Percentiles rank a stretch among this genome's conserved stretches.
These are phyloP conservation scores for Psammodynastes pulverulentus DNA, from an alignment of 2,113 vertebrate genomes.

Conservation along the genomic window DNA sequence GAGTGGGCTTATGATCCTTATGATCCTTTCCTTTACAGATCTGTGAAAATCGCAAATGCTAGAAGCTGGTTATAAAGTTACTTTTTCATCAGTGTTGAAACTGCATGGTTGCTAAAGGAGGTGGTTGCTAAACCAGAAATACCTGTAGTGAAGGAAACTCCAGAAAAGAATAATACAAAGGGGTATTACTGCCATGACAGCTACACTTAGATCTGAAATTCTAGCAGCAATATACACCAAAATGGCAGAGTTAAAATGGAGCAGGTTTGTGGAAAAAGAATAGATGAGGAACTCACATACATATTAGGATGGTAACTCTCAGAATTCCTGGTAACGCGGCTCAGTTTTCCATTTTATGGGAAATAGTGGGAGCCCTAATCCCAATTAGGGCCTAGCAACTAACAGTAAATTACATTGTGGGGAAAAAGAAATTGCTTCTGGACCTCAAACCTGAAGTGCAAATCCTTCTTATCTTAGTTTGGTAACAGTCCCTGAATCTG, in stretches of 20 bases:
- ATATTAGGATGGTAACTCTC: background rate
- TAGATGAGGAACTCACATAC: background rate
- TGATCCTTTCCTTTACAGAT: background rate
- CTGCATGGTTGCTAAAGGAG: background rate
- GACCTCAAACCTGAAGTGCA: background rate
- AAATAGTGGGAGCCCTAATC: background rate
- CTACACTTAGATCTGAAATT: background rate
- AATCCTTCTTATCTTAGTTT: background rate
- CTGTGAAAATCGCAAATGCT: background rate
- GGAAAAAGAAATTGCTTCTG: background rate
- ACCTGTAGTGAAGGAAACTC: background rate
- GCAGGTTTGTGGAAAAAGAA: background rate
- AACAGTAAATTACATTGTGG: background rate
- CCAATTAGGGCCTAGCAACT: background rate
- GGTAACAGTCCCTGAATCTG: background rate
- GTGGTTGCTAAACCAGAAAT: background rate
- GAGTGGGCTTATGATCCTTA: no score
- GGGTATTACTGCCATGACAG: background rate
- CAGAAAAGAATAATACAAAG: background rate
- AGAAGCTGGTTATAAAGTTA: background rate
- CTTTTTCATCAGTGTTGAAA: background rate
- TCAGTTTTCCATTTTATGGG: background rate
- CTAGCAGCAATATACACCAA: background rate
- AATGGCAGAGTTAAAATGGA: background rate
- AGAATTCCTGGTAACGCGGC: background rate